Evolutionary conservation across 2,888 invertebrate genomes (phyloP).

Genomic region (Eupithecia tripunctaria): DNA sequence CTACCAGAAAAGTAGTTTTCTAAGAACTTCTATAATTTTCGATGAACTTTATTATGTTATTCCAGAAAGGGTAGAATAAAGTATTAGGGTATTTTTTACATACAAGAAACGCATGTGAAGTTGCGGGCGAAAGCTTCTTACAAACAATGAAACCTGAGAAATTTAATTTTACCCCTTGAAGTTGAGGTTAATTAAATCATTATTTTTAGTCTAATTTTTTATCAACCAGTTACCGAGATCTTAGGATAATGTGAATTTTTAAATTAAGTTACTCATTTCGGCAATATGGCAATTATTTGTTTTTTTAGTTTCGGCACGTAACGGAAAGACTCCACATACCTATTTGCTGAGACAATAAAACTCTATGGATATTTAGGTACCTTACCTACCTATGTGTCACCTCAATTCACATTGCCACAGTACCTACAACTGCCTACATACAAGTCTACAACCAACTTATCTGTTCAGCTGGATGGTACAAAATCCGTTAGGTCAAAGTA

Average conservation of each 20-base stretch:
- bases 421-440: too few species aligned
- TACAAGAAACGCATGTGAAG: neutral
- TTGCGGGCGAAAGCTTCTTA: neutral
- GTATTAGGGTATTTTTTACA: too few species aligned
- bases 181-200: too few species aligned
- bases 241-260: neutral
- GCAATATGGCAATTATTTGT: too few species aligned
- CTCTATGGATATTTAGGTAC: neutral
- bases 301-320: conserved; percentile 4
- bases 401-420: neutral
- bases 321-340: conserved; percentile 24
- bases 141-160: neutral
- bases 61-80: too few species aligned
- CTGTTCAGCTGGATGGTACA: neutral
- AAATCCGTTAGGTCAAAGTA: neutral
- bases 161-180: neutral
- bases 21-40: too few species aligned
- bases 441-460: neutral
- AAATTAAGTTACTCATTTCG: neutral
- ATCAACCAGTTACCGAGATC: neutral
- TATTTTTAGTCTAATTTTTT: neutral
- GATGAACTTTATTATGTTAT: too few species aligned
- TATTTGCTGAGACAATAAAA: conserved; percentile 34
- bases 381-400: neutral
- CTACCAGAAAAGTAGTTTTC: too few species aligned